Evolutionary conservation across 2,113 vertebrate species (phyloP), one percentile per base, ranked within the genome.

Genomic region (Isichthys henryi): DNA sequence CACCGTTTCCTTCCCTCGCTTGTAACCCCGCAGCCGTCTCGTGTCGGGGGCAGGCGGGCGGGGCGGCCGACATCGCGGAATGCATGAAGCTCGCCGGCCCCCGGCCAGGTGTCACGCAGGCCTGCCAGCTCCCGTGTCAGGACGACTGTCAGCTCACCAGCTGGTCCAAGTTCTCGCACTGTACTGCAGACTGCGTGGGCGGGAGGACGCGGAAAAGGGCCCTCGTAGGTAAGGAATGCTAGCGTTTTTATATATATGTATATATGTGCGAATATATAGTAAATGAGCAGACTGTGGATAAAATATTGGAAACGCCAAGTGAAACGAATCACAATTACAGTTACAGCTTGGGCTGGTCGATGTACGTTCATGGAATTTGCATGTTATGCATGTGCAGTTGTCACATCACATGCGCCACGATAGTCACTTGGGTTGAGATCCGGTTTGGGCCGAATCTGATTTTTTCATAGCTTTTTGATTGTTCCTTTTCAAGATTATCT

Each of bases 81-180:
- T 99, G 98, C 93, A 96, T 99, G 93, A 96, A 93, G 91, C 94
- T 95, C 48, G 95, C 97, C 88, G 97, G 96, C 90, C 93, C 96
- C 5, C 95, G 98, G 95, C 98, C 98, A 53, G 58, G 95, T 48
- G 95, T 98, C 94, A 98, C 97, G 86, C 98, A 99, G 92, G 94
- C 87, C 11, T 99, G 98, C 94, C 97, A 98, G 93, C 96, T 98
- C 70, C 98, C 97, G 88, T 99, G 98, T 96, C 97, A 98, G 93
- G 98, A 99, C 0, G 98, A 99, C 93, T 99, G 98, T 94, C 98
- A 99, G 92, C 97, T 99, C 90, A 97, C 97, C 9, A 97, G 91
- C 96, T 99, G 98, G 98, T 99, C 98, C 92, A 98, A 97, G 93
- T 99, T 99, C 96, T 98, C 98, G 66, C 95, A 97, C 21, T 99